Base-by-base conservation (phyloP, 2,888 invertebrate genomes). In the Amphipoea lucens region DNA sequence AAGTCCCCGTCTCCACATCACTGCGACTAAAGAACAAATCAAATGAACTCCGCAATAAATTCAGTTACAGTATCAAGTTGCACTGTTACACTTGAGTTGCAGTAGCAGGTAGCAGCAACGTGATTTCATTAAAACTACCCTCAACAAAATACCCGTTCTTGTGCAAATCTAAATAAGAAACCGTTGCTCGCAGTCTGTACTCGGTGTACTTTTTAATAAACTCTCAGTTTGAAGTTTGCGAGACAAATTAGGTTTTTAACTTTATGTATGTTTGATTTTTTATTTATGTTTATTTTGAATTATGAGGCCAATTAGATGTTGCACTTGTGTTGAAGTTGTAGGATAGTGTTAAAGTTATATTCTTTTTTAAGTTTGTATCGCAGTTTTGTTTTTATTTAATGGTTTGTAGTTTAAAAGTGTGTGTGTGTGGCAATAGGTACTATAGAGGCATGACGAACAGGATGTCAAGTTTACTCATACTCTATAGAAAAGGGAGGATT, bases 91-190 rank as follows among this genome's bases (percentile, higher is more conserved):
- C 36, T 40, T 9, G 45, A 48, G 36, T 74, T 48, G 48, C 57
- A 54, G 63, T 12, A 36, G 23, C 87, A 77, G 78, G 70, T 86
- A 67, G 6, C 70, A 71, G 74, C 60, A 66, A 79, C 57, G 54
- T 72, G 42, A 75, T 87, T 79, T 40, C 20, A 75, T 84, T 87
- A 84, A 79, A 87, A 78, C 67, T 74, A 69, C 72, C 72, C 23
- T 67, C 54, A 66, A 57, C 62, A 60, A 67, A 85, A 63, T 76
- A 63, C 54, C 29, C 57, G 73, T 76, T 80, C 74, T 65, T 69
- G 45, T 40, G 60, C 45, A 72, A 85, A 77, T 69, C 40, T 69
- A 67, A 83, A 48, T 72, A 72, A 60, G 67, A 72, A 78, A 76
- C 36, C 11, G 54, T 67, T 51, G 48, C 68, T 62, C 29, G 23